phyloP scores from a whole-genome alignment of 2,113 vertebrate genomes.

The Pseudolaguvia tuberculata region DNA sequence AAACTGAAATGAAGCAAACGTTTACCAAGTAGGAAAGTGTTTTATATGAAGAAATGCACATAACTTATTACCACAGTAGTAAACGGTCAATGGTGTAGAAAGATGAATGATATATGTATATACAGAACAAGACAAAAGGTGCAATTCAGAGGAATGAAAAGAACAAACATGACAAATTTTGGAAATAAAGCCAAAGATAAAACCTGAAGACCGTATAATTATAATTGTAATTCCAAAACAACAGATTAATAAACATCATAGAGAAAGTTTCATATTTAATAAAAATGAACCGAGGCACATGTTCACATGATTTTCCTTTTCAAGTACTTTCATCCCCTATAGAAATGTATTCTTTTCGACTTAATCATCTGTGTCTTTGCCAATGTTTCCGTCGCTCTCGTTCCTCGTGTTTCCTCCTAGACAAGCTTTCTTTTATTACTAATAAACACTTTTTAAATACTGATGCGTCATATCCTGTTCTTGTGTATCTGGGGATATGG shows the following conservation, averaged over 20 bases:
- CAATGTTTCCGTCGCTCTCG: not conserved
- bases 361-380: conserved; percentile 9
- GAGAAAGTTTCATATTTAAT: not conserved
- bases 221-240: not conserved
- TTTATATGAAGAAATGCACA: too few relatives aligned
- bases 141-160: not conserved
- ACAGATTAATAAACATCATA: not conserved
- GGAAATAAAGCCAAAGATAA: not conserved
- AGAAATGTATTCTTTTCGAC: not conserved
- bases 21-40: too few relatives aligned
- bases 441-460: conserved; percentile 23
- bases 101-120: not conserved
- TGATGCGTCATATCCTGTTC: conserved; percentile 29
- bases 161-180: not conserved
- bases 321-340: not conserved
- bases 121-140: not conserved
- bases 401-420: conserved; percentile 24
- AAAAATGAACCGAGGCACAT: not conserved
- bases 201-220: not conserved
- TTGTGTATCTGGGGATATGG: conserved; percentile 5
- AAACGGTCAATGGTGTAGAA: not conserved
- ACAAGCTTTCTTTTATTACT: conserved; percentile 5
- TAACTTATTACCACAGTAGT: too few relatives aligned
- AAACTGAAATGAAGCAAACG: too few relatives aligned
- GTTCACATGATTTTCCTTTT: not conserved